Evolutionary conservation across 2,888 invertebrate species (phyloP).

Genomic region (Metellina segmentata): DNA sequence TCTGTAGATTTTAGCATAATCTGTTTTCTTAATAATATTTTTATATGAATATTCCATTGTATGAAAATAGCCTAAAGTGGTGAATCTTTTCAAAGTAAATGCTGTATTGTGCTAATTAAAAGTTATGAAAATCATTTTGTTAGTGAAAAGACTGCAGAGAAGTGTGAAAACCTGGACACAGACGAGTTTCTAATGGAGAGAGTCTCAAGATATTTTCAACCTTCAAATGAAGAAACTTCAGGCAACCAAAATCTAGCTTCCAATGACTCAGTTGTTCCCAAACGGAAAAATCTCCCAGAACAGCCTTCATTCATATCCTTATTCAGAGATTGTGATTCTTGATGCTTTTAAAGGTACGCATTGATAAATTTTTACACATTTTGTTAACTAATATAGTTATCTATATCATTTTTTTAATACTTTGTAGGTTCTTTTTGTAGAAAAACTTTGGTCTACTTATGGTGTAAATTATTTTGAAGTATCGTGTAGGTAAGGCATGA

Average conservation of each 20-base stretch:
- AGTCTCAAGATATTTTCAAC: constrained; percentile 39
- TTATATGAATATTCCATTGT: too few species aligned
- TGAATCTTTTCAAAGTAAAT: too few species aligned
- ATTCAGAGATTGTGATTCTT: background rate
- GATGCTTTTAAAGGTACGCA: constrained; percentile 1
- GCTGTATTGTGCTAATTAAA: too few species aligned
- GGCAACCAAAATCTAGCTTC: background rate
- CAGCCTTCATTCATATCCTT: constrained; percentile 68
- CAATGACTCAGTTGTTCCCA: constrained; percentile 23
- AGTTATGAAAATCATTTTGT: background rate
- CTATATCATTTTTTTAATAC: constrained; percentile 1
- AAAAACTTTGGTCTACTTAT: too few species aligned
- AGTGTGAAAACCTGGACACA: background rate
- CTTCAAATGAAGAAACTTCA: background rate
- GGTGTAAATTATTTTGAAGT: constrained; percentile 12
- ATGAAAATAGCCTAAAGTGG: too few species aligned
- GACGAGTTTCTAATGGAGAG: constrained; percentile 43
- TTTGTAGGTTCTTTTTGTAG: constrained; percentile 6
- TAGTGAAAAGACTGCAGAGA: constrained; percentile 35
- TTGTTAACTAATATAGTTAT: background rate
- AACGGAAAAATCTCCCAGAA: constrained; percentile 29
- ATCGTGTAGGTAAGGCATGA: constrained; percentile 30
- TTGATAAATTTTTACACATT: background rate
- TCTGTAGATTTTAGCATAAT: too few species aligned
- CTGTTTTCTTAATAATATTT: too few species aligned